These are phyloP conservation scores for Periophthalmus modestus DNA, from an alignment of 2,113 vertebrate species.

Conservation along the genomic window DNA sequence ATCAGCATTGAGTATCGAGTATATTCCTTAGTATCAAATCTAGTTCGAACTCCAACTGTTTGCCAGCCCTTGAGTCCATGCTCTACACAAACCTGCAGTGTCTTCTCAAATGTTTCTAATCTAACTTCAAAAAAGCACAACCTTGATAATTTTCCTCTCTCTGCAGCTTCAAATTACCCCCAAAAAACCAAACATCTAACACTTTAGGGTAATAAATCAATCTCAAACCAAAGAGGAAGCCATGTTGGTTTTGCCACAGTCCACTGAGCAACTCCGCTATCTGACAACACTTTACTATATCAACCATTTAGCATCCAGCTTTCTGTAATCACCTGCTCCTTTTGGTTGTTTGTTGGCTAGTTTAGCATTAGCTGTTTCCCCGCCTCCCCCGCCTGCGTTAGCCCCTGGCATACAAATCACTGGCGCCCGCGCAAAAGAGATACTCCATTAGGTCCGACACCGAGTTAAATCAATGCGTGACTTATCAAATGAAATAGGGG, in stretches of 20 bases:
- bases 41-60: no score
- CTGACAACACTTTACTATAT: conserved; percentile 43
- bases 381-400: conserved; percentile 71
- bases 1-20: no score
- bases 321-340: conserved; percentile 59
- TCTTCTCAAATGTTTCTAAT: not conserved
- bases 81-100: not conserved
- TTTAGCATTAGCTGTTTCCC: conserved; percentile 65
- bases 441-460: conserved; percentile 79
- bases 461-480: conserved; percentile 78
- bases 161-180: not conserved
- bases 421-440: conserved; percentile 68
- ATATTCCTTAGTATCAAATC: no score
- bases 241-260: not conserved
- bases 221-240: not conserved
- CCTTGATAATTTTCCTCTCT: not conserved
- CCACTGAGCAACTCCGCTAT: not conserved
- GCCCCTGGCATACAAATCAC: conserved; percentile 73
- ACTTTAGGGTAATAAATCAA: conserved; percentile 1
- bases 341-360: conserved; percentile 40
- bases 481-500: conserved; percentile 81
- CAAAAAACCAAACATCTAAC: not conserved
- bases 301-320: conserved; percentile 59
- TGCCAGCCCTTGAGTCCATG: not conserved
- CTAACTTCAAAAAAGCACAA: conserved; percentile 3